Percentiles rank a stretch among this genome's conserved stretches.
Evolutionary conservation across 64 coral and sea anemone genomes (phyloP).

Genomic region (Trachythela sp.): DNA sequence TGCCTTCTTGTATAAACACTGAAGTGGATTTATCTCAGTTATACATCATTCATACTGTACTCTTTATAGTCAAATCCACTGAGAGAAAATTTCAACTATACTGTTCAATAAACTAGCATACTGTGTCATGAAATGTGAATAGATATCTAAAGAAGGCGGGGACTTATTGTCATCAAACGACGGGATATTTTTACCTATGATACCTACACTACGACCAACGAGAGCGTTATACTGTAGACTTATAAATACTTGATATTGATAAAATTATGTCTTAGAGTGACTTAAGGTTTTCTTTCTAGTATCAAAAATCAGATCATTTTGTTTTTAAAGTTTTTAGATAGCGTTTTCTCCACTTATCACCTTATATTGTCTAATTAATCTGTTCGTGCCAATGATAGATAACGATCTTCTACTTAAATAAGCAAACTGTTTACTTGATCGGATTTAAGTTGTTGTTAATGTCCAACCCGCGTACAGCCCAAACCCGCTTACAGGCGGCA

Average conservation of each 20-base stretch:
- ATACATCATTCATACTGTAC: neutral
- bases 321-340: neutral
- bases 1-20: neutral
- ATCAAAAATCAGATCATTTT: neutral
- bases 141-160: neutral
- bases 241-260: too few species aligned
- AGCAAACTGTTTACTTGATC: slow-evolving; percentile 15
- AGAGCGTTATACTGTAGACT: neutral
- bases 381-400: neutral
- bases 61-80: neutral
- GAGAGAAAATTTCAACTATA: neutral
- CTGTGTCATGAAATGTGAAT: neutral
- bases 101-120: slow-evolving; percentile 7
- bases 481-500: neutral
- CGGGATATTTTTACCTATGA: slow-evolving; percentile 1
- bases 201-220: neutral
- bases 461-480: neutral
- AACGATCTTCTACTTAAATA: neutral
- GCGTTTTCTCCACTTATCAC: neutral
- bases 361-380: slow-evolving; percentile 10
- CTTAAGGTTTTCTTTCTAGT: neutral
- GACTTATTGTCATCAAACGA: neutral
- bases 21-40: neutral
- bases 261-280: neutral
- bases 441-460: neutral